Conservation (phyloP, 2,888 invertebrate genomes). For the Peribatodes rhomboidaria region DNA sequence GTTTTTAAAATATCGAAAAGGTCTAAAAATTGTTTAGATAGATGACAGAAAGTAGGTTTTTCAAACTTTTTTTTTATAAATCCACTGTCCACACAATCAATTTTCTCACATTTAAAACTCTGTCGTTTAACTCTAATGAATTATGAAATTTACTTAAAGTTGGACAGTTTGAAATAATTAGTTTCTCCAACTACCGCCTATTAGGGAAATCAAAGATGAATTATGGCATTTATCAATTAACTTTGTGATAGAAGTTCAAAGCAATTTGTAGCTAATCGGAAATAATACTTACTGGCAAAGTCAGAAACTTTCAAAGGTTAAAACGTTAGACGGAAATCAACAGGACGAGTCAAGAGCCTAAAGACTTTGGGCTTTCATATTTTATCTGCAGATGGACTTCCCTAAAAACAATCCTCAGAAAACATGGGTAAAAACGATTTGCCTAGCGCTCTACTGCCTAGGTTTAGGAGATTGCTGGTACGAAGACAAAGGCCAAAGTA, state of each 20-base stretch:
- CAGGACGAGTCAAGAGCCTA: not conserved
- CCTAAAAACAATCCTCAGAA: conserved; percentile 56
- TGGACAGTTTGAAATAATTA: not conserved
- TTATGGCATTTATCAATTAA: conserved; percentile 3
- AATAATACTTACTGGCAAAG: not conserved
- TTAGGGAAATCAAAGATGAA: not conserved
- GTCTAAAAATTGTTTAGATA: too few species aligned
- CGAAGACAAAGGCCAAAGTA: conserved; percentile 42
- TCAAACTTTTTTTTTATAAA: too few species aligned
- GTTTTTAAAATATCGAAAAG: too few species aligned
- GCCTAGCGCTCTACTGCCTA: conserved; percentile 55
- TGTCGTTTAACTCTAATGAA: too few species aligned
- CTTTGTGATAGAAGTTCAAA: not conserved
- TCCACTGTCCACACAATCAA: too few species aligned
- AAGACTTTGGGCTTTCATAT: not conserved
- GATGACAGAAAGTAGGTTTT: too few species aligned
- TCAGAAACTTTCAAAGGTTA: not conserved
- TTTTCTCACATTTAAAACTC: too few species aligned
- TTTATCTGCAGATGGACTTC: conserved; percentile 3
- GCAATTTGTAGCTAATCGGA: not conserved
- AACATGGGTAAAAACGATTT: conserved; percentile 58
- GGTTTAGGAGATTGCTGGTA: conserved; percentile 67
- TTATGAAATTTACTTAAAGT: not conserved
- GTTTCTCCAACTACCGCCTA: not conserved
- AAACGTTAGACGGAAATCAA: not conserved